Evolutionary conservation across 64 coral and sea anemone genomes (phyloP), one percentile per base, ranked within the genome.

Genomic region (Montipora sp.): DNA sequence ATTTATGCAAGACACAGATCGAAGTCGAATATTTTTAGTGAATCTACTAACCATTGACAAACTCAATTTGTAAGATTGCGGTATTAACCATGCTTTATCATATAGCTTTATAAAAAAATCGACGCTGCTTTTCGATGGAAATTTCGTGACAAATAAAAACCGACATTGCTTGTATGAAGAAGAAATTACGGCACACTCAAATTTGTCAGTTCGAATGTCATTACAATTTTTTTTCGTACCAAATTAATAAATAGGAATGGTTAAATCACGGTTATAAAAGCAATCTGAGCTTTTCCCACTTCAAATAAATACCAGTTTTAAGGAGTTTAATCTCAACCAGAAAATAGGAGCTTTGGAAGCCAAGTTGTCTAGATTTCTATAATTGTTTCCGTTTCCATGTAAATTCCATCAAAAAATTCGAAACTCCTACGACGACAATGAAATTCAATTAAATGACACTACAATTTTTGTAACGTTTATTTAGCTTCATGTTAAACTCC

Each of bases 241-340:
- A 36, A 36, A 36, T 36, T 36, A 36, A 36, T 36, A 36, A 36
- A 36, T 36, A 0, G 36, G 36, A 77, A 77, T 12, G 36, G 75
- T 69, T 84, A 5, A 68, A 84, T 48, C 19, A 48, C 43, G 81
- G 27, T 43, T 67, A 67, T 84, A 68, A 60, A 69, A 84, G 12
- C 24, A 84, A 84, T 84, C 81, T 67, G 47, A 69, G 36, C 16
- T 69, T 68, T 66, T 19, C n/a, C 7, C 18, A 1, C 19, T 46
- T 71, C 16, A 50, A 22, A 71, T 70, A 72, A 5, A 7, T 15
- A n/a, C 15, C 65, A 72, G 61, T 70, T 85, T 85, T 72, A 85
- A 85, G 11, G 53, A 57, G 53, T 11, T 36, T 57, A 57, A 11
- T 57, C 11, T 57, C 11, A 6, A 57, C 11, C 11, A 71, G 10